Base-by-base conservation (phyloP, 2,113 vertebrate genomes). In the Ciconia stormi region DNA sequence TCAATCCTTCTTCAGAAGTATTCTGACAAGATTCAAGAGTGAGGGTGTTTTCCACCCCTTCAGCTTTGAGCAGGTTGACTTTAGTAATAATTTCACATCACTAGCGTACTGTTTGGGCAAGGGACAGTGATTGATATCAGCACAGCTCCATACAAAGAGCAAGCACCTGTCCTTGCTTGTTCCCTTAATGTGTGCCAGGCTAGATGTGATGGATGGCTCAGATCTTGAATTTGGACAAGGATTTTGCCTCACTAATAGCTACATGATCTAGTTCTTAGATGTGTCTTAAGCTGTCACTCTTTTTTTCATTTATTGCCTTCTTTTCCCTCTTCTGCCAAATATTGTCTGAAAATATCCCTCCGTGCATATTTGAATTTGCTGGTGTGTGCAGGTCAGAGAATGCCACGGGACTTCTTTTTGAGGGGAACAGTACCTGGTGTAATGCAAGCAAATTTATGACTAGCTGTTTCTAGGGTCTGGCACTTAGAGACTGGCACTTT, bases 41-140 rank as follows among this genome's bases (percentile, higher is more conserved):
- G 29, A 63, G n/a, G 13, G 36, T 26, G 12, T 89, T 74, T 89
- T 53, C 63, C 6, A 46, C 16, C 12, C 8, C 5, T 89, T 52
- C n/a, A n/a, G 4, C 59, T 81, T 25, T 34, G 53, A 81, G 42
- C 20, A 26, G 18, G 4, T 36, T 84, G 42, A 13, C 30, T 81
- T 69, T 15, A 53, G 29, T 22, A 34, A 27, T n/a, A 36, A 27
- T 76, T 56, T n/a, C 49, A 36, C 4, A 6, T 61, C 49, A 56
- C 18, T 82, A 7, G 22, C 0, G 0, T 53, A 20, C 1, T 3
- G 16, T 34, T 82, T 63, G 61, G 36, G 38, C 22, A 40, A 44
- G 52, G 26, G 52, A 40, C 11, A 22, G 21, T 2, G 55, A 71
- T 56, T 1, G 0, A 1, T 59, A 47, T 17, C 26, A 17, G 3